phyloP scores from a whole-genome alignment of 2,113 vertebrate species.

The Eolophus roseicapilla region DNA sequence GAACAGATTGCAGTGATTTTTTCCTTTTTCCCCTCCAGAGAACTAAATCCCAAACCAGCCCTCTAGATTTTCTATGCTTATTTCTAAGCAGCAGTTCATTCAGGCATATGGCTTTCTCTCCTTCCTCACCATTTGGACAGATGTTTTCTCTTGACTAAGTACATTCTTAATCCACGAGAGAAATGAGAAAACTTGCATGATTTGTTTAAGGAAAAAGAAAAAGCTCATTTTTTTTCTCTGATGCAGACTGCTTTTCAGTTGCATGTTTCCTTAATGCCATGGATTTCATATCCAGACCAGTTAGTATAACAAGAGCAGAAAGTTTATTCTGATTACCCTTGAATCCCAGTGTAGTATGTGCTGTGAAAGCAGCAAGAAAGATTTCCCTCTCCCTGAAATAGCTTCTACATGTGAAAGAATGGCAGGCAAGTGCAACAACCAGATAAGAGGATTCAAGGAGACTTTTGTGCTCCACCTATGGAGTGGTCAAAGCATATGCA shows the following conservation, averaged over 20 bases:
- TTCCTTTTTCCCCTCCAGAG: background rate
- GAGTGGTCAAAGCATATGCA: background rate
- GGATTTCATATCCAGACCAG: background rate
- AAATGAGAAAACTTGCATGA: background rate
- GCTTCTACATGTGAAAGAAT: background rate
- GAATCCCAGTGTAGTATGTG: background rate
- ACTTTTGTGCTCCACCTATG: background rate
- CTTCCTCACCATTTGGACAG: background rate
- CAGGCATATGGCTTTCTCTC: slow-evolving; percentile 1
- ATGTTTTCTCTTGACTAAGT: slow-evolving; percentile 13
- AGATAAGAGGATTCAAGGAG: background rate
- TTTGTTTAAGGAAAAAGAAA: background rate
- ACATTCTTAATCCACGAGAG: background rate
- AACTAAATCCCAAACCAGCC: background rate
- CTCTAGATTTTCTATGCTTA: background rate
- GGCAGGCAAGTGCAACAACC: background rate
- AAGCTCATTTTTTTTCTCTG: background rate
- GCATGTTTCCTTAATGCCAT: fast-evolving
- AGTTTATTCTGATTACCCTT: background rate
- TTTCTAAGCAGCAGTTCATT: background rate
- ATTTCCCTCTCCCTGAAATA: background rate
- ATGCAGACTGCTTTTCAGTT: background rate
- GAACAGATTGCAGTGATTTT: background rate
- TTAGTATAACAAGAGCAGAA: background rate
- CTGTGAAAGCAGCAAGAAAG: background rate